A percentile compares a stretch with the other conserved stretches of the same genome.
These are phyloP conservation scores for Matsumyia berberina DNA, from an alignment of 2,888 invertebrate genomes.

Conservation along the genomic window DNA sequence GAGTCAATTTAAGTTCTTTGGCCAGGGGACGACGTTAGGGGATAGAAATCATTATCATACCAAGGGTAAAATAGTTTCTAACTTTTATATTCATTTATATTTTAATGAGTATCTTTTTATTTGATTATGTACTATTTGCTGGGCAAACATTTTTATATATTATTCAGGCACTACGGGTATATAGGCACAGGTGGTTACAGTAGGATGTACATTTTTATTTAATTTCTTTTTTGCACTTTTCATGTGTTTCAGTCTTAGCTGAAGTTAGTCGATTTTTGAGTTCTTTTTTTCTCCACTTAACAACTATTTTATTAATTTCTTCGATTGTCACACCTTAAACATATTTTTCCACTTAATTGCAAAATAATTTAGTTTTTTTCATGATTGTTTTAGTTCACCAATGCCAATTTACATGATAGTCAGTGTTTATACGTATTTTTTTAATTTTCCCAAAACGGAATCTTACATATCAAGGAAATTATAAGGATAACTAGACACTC, in stretches of 20 bases:
- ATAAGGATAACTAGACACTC: no score
- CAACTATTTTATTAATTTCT: no score
- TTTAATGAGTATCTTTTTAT: slow-evolving; percentile 14
- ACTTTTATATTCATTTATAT: slow-evolving; percentile 19
- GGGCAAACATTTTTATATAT: background rate
- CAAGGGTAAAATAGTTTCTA: slow-evolving; percentile 18
- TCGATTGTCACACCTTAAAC: no score
- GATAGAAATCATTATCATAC: slow-evolving; percentile 14
- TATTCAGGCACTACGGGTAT: slow-evolving; percentile 1
- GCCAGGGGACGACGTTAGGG: slow-evolving; percentile 46
- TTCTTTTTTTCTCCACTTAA: background rate
- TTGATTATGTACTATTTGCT: slow-evolving; percentile 1
- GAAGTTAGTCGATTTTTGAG: background rate
- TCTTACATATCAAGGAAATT: background rate
- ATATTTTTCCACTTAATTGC: background rate
- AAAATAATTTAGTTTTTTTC: background rate
- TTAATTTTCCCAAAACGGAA: background rate
- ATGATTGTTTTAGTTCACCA: background rate
- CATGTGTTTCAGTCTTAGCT: no score
- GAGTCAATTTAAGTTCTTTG: slow-evolving; percentile 74
- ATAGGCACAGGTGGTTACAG: background rate
- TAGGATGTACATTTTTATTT: background rate
- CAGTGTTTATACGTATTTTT: no score
- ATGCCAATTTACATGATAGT: background rate
- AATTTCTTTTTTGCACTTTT: background rate